These are phyloP conservation scores for Pollachius pollachius DNA, from an alignment of 2,113 vertebrate species.

Conservation along the genomic window DNA sequence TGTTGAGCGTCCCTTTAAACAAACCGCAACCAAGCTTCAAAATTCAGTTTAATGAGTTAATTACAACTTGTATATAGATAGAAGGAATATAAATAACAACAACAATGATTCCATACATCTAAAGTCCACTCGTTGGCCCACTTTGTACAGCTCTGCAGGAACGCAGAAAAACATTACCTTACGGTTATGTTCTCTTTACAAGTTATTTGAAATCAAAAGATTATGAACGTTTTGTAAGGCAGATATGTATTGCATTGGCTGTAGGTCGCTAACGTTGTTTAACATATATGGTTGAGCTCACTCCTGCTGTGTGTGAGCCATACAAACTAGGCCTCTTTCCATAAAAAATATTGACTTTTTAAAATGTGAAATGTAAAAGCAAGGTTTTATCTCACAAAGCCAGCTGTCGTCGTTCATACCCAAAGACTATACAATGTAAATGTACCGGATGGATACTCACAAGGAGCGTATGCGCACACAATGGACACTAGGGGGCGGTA, in stretches of 20 bases:
- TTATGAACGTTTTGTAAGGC: too few species aligned
- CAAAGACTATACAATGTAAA: conserved; percentile 33
- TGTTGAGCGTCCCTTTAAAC: conserved; percentile 42
- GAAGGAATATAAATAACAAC: conserved; percentile 68
- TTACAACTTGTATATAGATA: conserved; percentile 61
- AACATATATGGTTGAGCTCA: too few species aligned
- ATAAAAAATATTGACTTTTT: conserved; percentile 26
- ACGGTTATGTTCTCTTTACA: too few species aligned
- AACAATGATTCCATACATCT: conserved; percentile 58
- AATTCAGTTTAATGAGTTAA: conserved; percentile 49
- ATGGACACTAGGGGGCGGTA: conserved; percentile 53
- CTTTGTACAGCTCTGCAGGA: conserved; percentile 30
- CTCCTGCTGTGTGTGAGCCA: not conserved
- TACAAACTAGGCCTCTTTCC: conserved; percentile 33
- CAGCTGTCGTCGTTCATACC: conserved; percentile 10
- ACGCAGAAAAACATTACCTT: not conserved
- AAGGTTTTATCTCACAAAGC: conserved; percentile 48
- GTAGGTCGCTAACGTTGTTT: too few species aligned
- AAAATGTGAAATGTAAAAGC: conserved; percentile 30
- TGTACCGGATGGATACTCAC: conserved; percentile 19
- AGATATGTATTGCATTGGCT: too few species aligned
- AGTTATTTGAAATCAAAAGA: too few species aligned
- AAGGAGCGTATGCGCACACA: conserved; percentile 40
- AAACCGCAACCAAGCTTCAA: conserved; percentile 35
- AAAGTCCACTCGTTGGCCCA: conserved; percentile 45